These are phyloP conservation scores for Ceratina australensis DNA, from an alignment of 1,140 invertebrate genomes.

Conservation along the genomic window DNA sequence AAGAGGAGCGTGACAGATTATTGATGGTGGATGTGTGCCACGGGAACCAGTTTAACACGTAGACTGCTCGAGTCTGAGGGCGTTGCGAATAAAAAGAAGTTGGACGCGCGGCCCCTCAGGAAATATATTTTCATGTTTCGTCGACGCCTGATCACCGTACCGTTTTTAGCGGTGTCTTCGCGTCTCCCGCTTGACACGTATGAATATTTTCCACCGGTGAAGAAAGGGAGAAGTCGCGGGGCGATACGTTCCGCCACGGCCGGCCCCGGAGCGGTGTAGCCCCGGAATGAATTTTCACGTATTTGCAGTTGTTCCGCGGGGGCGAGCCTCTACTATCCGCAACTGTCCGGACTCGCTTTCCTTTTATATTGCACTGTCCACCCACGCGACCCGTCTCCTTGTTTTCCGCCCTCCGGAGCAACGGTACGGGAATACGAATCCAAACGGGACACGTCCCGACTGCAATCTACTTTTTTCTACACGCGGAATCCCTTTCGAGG, in stretches of 20 bases:
- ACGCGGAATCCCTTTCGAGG: too few relatives aligned
- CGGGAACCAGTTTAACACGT: slow-evolving; percentile 58
- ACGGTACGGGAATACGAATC: too few relatives aligned
- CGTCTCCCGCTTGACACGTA: background rate
- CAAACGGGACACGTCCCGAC: background rate
- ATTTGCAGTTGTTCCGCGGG: background rate
- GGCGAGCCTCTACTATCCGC: background rate
- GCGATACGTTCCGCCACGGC: too few relatives aligned
- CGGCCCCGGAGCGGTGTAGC: slow-evolving; percentile 19
- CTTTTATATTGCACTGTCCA: background rate
- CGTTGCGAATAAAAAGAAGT: slow-evolving; percentile 54
- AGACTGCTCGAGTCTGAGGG: slow-evolving; percentile 37
- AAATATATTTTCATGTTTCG: slow-evolving; percentile 52
- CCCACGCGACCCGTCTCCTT: background rate
- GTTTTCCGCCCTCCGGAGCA: background rate
- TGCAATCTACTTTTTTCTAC: too few relatives aligned
- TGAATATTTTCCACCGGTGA: slow-evolving; percentile 50
- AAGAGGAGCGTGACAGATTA: background rate
- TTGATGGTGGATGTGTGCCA: background rate
- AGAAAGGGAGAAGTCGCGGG: background rate
- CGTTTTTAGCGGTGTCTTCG: slow-evolving; percentile 31
- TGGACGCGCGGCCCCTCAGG: slow-evolving; percentile 32
- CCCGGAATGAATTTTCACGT: slow-evolving; percentile 29
- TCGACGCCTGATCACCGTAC: slow-evolving; percentile 6
- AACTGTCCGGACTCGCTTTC: background rate